Evolutionary conservation across 2,888 invertebrate species (phyloP).

Genomic region (Pyralis farinalis): DNA sequence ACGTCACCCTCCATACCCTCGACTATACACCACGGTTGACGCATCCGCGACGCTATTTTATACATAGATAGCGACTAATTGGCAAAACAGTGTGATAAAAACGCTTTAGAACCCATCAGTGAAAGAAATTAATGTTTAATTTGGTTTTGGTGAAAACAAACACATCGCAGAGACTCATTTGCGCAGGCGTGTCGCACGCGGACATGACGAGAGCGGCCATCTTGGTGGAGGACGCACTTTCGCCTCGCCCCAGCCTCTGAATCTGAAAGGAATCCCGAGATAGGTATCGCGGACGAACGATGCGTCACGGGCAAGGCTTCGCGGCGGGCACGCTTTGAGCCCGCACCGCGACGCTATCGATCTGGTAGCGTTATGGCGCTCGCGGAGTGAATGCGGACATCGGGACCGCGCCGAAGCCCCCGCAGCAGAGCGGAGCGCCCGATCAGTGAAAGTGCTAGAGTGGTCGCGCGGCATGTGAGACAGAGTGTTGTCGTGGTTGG

Average conservation of each 20-base stretch:
- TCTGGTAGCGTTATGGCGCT: constrained; percentile 69
- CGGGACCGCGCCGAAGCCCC: constrained; percentile 63
- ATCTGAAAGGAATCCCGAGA: constrained; percentile 50
- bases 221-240: constrained; percentile 74
- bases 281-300: constrained; percentile 39
- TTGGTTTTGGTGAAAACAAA: constrained; percentile 68
- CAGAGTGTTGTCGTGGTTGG: constrained; percentile 52
- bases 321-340: constrained; percentile 66
- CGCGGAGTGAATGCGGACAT: constrained; percentile 78
- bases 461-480: constrained; percentile 72
- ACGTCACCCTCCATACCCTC: constrained; percentile 51
- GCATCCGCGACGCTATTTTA: constrained; percentile 43
- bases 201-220: constrained; percentile 77
- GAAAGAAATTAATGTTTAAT: constrained; percentile 31
- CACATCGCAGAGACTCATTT: constrained; percentile 56
- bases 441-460: constrained; percentile 62
- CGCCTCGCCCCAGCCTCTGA: constrained; percentile 75
- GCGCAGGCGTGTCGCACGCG: constrained; percentile 72
- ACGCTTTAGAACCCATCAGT: constrained; percentile 28
- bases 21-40: constrained; percentile 28
- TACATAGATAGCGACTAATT: constrained; percentile 41
- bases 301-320: constrained; percentile 54
- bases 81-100: constrained; percentile 26
- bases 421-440: constrained; percentile 52
- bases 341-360: constrained; percentile 73